A percentile compares a stretch with the other conserved stretches of the same genome.
Evolutionary conservation across 2,888 invertebrate genomes (phyloP).

Genomic region (Prostheceraeus crozeri): DNA sequence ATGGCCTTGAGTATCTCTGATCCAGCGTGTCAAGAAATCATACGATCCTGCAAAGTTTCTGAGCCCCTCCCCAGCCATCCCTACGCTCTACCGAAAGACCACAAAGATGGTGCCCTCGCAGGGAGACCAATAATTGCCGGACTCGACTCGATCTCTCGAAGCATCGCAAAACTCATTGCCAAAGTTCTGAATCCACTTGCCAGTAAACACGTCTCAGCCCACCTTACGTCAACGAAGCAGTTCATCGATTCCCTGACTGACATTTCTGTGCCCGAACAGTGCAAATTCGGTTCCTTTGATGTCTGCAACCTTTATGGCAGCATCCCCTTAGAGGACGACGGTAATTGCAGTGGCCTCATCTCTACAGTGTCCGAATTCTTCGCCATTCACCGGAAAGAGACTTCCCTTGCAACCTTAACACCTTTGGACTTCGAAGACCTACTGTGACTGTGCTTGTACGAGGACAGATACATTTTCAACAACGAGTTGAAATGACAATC

Average conservation of each 20-base stretch:
- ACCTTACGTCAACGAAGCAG: slow-evolving; percentile 25
- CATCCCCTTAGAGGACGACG: slow-evolving; percentile 18
- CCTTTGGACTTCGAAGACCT: slow-evolving; percentile 21
- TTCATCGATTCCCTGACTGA: slow-evolving; percentile 10
- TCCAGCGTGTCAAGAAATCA: too few relatives aligned
- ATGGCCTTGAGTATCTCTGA: too few relatives aligned
- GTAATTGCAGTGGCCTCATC: slow-evolving; percentile 22
- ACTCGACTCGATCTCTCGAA: neutral
- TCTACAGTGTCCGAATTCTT: slow-evolving; percentile 21
- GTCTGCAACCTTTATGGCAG: slow-evolving; percentile 23
- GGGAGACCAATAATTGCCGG: slow-evolving; percentile 1
- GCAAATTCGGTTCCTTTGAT: slow-evolving; percentile 13
- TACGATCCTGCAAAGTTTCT: too few relatives aligned
- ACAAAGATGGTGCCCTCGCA: too few relatives aligned
- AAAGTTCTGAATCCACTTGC: neutral
- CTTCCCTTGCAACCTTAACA: slow-evolving; percentile 4
- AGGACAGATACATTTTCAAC: neutral
- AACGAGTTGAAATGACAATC: too few relatives aligned
- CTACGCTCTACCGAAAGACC: too few relatives aligned
- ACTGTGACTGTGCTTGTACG: slow-evolving; percentile 3
- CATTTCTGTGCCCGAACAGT: slow-evolving; percentile 4
- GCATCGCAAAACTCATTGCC: neutral
- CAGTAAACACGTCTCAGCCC: neutral
- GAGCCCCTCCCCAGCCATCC: too few relatives aligned
- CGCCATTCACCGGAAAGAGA: slow-evolving; percentile 9